Conservation (phyloP, 37 sponge, comb jelly and placozoan species). For the Spongilla lacustris region DNA sequence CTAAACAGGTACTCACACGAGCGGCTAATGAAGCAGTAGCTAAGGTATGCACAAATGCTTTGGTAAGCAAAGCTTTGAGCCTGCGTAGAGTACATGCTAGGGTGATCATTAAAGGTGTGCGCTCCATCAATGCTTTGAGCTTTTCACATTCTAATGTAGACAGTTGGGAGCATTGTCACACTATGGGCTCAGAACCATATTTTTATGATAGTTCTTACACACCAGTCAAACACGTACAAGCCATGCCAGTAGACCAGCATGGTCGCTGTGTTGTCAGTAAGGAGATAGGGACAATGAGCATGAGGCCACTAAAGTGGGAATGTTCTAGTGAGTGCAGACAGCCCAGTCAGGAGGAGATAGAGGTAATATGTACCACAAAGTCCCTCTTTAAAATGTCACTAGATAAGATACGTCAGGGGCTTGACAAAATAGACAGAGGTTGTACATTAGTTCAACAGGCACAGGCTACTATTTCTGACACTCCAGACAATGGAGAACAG, state of each 20-base stretch:
- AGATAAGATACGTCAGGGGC: background rate
- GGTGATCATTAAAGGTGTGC: background rate
- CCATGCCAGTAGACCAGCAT: slow-evolving; percentile 21
- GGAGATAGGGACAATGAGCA: no score
- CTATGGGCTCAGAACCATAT: slow-evolving; percentile 16
- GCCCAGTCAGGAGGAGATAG: slow-evolving; percentile 1
- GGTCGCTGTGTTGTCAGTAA: slow-evolving; percentile 15
- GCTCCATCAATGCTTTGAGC: background rate
- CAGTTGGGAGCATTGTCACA: slow-evolving; percentile 11
- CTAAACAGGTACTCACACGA: background rate
- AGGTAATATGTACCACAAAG: background rate
- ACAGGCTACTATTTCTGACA: background rate
- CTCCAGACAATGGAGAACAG: background rate
- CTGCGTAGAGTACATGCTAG: slow-evolving; percentile 8
- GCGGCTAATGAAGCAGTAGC: background rate
- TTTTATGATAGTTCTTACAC: slow-evolving; percentile 21
- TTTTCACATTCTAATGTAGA: background rate
- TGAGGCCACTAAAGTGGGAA: no score
- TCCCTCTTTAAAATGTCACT: background rate
- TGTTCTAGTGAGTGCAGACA: slow-evolving; percentile 15
- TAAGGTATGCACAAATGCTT: background rate
- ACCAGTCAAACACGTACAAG: background rate
- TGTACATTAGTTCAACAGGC: slow-evolving; percentile 1
- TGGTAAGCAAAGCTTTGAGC: background rate
- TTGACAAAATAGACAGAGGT: background rate